phyloP scores from a whole-genome alignment of 2,797 vertebrate genomes.

The Betta splendens region DNA sequence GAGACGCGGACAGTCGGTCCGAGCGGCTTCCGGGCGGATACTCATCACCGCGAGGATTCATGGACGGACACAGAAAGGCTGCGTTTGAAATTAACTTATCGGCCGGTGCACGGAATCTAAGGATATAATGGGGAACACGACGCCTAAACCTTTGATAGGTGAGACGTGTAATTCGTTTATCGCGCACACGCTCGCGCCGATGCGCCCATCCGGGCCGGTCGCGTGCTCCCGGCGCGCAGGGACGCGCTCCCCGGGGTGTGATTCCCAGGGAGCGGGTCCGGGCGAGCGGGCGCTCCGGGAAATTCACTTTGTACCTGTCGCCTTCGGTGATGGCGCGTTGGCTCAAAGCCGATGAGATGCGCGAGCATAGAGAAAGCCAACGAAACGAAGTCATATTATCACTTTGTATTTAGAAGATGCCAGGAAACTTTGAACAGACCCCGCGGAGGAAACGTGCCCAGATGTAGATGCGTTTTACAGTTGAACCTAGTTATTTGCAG shows the following conservation, averaged over 20 bases:
- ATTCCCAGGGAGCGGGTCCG: slow-evolving; percentile 50
- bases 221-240: slow-evolving; percentile 33
- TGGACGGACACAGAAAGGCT: slow-evolving; percentile 72
- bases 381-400: not conserved
- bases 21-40: slow-evolving; percentile 28
- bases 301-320: slow-evolving; percentile 10
- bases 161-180: slow-evolving; percentile 52
- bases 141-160: slow-evolving; percentile 85
- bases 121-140: slow-evolving; percentile 84
- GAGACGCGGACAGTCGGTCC: slow-evolving; percentile 13
- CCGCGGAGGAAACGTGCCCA: not conserved
- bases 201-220: slow-evolving; percentile 16
- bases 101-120: slow-evolving; percentile 65
- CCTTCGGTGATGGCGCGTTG: not conserved
- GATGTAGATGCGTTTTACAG: not conserved
- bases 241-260: slow-evolving; percentile 63
- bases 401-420: not conserved
- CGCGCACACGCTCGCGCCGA: too few relatives aligned
- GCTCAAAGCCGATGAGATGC: not conserved
- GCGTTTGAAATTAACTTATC: slow-evolving; percentile 76
- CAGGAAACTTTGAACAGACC: not conserved
- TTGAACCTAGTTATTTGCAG: not conserved
- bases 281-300: slow-evolving; percentile 42
- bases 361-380: not conserved
- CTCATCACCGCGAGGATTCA: slow-evolving; percentile 56